Evolutionary conservation across 2,113 vertebrate species (phyloP).

Genomic region (Cyprinodon tularosa): DNA sequence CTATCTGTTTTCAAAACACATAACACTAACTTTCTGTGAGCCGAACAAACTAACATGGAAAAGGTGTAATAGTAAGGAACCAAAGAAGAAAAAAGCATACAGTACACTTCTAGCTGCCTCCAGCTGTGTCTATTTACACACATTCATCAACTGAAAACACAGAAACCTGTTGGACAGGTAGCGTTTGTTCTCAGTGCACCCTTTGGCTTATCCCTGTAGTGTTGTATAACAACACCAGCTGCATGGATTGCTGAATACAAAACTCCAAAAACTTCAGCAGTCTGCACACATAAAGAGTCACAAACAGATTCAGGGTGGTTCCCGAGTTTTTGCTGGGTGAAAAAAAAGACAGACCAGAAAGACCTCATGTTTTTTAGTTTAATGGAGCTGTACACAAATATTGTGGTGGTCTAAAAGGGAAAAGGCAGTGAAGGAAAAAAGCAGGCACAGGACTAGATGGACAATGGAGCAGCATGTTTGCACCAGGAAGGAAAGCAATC

Average conservation of each 20-base stretch:
- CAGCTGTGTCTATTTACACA: slow-evolving; percentile 11
- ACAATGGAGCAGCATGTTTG: slow-evolving; percentile 21
- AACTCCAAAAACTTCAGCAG: slow-evolving; percentile 3
- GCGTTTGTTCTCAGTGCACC: slow-evolving; percentile 11
- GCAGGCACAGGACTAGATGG: slow-evolving; percentile 1
- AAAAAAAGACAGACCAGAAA: too few relatives aligned
- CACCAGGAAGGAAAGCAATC: slow-evolving; percentile 8
- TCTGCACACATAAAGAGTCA: background rate
- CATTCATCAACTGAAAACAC: slow-evolving; percentile 14
- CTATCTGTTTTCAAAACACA: slow-evolving; percentile 9
- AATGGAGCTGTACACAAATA: slow-evolving; percentile 43
- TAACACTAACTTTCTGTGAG: background rate
- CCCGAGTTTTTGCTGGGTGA: slow-evolving; percentile 12
- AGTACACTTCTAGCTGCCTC: slow-evolving; percentile 39
- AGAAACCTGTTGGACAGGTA: slow-evolving; percentile 54
- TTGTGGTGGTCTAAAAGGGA: slow-evolving; percentile 34
- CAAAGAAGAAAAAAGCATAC: background rate
- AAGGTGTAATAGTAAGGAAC: slow-evolving; percentile 19
- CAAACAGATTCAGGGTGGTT: slow-evolving; percentile 20
- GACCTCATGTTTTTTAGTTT: background rate
- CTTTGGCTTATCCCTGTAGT: slow-evolving; percentile 2
- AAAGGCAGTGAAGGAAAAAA: slow-evolving; percentile 12
- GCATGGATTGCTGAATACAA: background rate
- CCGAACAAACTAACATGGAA: background rate
- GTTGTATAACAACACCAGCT: background rate